These are phyloP conservation scores for Aphrophora alni DNA, from an alignment of 2,888 invertebrate genomes.

Conservation along the genomic window DNA sequence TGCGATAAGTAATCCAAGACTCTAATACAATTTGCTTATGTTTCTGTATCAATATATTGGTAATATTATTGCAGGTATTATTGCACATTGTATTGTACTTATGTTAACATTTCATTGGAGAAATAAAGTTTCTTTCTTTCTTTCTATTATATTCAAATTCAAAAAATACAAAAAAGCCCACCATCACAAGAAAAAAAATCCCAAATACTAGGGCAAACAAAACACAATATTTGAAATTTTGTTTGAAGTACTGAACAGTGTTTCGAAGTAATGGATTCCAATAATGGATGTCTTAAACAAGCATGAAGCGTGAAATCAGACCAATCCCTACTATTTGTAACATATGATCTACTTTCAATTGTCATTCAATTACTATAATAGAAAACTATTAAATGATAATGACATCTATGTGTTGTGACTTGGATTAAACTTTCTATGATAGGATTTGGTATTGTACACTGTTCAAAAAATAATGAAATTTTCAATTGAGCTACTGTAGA, in stretches of 20 bases:
- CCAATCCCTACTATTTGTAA: neutral
- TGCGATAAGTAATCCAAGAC: no score
- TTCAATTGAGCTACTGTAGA: neutral
- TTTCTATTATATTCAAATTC: no score
- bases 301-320: slow-evolving; percentile 2
- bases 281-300: neutral
- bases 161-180: no score
- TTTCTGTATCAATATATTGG: no score
- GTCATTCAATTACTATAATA: neutral
- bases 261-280: neutral
- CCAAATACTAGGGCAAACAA: no score
- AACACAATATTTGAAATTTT: no score
- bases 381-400: neutral
- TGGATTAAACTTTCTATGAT: neutral
- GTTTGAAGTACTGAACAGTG: neutral
- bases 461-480: neutral
- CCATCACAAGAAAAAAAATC: no score
- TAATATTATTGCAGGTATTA: no score
- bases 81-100: no score
- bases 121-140: no score
- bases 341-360: slow-evolving; percentile 9
- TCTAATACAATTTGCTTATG: no score
- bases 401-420: neutral
- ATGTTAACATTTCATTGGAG: no score
- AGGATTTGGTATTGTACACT: neutral